These are phyloP conservation scores for Nipponacmea schrenckii DNA, from an alignment of 2,888 invertebrate genomes.

Conservation along the genomic window DNA sequence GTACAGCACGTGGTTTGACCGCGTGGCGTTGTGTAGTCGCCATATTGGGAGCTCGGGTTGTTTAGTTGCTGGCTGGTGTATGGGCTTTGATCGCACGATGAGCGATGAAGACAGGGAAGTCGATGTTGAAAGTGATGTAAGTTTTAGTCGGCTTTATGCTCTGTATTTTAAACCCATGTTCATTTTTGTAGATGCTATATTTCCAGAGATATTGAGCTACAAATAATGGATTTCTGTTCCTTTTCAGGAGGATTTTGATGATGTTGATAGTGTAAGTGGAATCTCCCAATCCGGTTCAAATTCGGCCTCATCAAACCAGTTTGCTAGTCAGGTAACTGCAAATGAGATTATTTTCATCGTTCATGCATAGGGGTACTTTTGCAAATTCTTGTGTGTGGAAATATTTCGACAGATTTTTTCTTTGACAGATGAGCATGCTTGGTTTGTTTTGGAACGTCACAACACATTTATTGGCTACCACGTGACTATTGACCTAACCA, in stretches of 20 bases:
- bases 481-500: conserved; percentile 22
- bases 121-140: conserved; percentile 94
- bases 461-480: conserved; percentile 13
- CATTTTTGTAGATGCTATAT: conserved; percentile 13
- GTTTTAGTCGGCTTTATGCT: conserved; percentile 56
- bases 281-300: conserved; percentile 16
- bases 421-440: conserved; percentile 20
- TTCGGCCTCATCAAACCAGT: conserved; percentile 20
- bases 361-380: neutral
- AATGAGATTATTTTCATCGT: neutral
- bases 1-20: conserved; percentile 52
- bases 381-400: neutral
- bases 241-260: conserved; percentile 52
- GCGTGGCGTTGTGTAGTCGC: conserved; percentile 64
- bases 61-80: conserved; percentile 12
- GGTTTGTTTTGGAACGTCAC: neutral
- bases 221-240: conserved; percentile 22
- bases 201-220: conserved; percentile 16
- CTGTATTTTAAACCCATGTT: conserved; percentile 3
- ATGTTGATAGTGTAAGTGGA: conserved; percentile 22
- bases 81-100: conserved; percentile 71
- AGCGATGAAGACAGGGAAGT: conserved; percentile 95
- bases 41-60: conserved; percentile 33
- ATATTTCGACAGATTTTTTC: neutral
- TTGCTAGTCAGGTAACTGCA: conserved; percentile 23